Base-by-base conservation (phyloP, 2,888 invertebrate genomes). In the Cactoblastis cactorum region DNA sequence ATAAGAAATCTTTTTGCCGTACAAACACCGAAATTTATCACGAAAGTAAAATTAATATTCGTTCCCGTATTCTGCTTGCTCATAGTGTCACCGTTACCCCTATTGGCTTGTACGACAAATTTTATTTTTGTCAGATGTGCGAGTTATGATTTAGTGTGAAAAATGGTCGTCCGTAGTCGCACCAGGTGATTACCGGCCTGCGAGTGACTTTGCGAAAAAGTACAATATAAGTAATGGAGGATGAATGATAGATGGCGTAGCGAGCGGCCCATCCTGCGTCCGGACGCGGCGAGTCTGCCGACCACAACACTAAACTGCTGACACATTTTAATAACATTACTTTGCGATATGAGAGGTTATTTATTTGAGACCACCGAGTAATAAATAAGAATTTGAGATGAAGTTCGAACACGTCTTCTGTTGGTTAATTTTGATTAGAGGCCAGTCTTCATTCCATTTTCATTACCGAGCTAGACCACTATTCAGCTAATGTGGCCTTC, bases 171-270 rank as follows among this genome's bases (percentile, higher is more conserved):
- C 76, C 77, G 79, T 77, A 82, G 86, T 80, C 83, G 80, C 85
- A 79, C 83, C 89, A 88, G 89, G 89, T 89, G 89, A 89, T 89
- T 89, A 88, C 89, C 87, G 86, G 85, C 80, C 87, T 80, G 82
- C 75, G 80, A 83, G 83, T 89, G 89, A 89, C 87, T 89, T 86
- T 78, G 88, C 89, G 72, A 85, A 88, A 88, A 88, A 87, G 83
- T 83, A 89, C 88, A 89, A 88, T 88, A 87, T 89, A 88, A 87
- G 89, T 89, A 89, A 89, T 89, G 88, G 89, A 85, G 86, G 86
- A 88, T 88, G 85, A 84, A 87, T 89, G 89, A 89, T 89, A 88
- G 86, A 89, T 87, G 82, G 85, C 81, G 77, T 67, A 66, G 72
- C 70, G 69, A 73, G 65, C 66, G 55, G 61, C 63, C 68, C 71